A percentile compares a stretch with the other conserved stretches of the same genome.
Conservation (phyloP, 53 echinoderm and acorn worm species). For the Patiria pectinifera region DNA sequence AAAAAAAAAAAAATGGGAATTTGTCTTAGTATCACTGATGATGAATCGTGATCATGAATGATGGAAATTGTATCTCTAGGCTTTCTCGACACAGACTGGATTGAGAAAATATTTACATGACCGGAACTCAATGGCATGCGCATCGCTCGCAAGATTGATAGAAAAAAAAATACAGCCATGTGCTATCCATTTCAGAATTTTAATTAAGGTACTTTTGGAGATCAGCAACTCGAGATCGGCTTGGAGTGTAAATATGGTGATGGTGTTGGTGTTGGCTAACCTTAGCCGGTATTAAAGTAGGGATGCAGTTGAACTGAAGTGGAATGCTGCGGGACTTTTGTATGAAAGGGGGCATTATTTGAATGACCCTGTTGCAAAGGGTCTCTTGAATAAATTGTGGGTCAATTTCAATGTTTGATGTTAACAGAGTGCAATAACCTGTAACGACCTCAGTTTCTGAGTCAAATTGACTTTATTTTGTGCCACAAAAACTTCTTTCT, state of each 20-base stretch:
- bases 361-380: too few relatives aligned
- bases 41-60: not conserved
- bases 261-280: not conserved
- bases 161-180: not conserved
- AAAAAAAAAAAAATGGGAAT: not conserved
- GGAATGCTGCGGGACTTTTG: not conserved
- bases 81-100: not conserved
- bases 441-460: not conserved
- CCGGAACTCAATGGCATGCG: not conserved
- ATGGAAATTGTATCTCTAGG: not conserved
- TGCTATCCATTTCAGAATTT: conserved; percentile 1
- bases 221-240: not conserved
- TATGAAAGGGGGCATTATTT: not conserved
- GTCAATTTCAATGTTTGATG: not conserved
- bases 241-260: not conserved
- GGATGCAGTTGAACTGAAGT: not conserved
- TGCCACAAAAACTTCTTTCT: not conserved
- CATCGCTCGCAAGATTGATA: not conserved
- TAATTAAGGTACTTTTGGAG: conserved; percentile 22
- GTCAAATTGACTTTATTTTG: not conserved
- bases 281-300: not conserved
- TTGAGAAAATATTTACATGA: conserved; percentile 11
- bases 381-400: not conserved
- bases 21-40: not conserved
- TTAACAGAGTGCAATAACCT: not conserved